Evolutionary conservation across 1,140 invertebrate species (phyloP), one percentile per base, ranked within the genome.

Genomic region (Bombus superbus): DNA sequence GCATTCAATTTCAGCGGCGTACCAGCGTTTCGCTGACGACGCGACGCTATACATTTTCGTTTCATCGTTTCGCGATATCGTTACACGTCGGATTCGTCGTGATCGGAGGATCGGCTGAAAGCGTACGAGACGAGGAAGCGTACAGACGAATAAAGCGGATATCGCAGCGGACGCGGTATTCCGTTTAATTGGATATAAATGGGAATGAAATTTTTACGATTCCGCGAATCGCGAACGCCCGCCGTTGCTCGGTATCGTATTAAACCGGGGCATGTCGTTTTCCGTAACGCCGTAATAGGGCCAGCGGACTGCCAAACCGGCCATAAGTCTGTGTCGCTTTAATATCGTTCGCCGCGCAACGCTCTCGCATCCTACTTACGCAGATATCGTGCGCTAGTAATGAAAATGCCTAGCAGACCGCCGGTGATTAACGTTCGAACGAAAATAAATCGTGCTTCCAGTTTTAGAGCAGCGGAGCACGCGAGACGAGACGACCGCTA

Each of bases 391-490:
- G 15, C 38, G 74, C n/a, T 18, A 32, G 68, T 85, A 80, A 80
- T 80, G 83, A 80, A 85, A 85, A 80, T 72, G 40, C 77, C 68
- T 47, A 28, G 38, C 66, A 35, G 42, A 62, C 53, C 15, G 32
- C 10, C n/a, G 68, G 40, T 80, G 66, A 80, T 80, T 59, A 84
- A 84, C 82, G 64, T 38, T 71, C 82, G 75, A 78, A 79, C 66
- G 76, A 42, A 22, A 84, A 79, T 84, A 79, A 84, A 84, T 72
- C 40, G 66, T 80, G 47, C n/a, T n/a, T 28, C 10, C n/a, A n/a
- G 57, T 42, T 78, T 78, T 42, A 62, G 75, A 62, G 28, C 3
- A 5, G 38, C n/a, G 25, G 3, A 38, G 18, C 40, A 22, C 64
- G 74, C 35, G 74, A 44, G 62, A 66, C 57, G 35, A 40, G n/a